Evolutionary conservation across 2,113 vertebrate species (phyloP), one percentile per base, ranked within the genome.

Genomic region (Vireo altiloquus): DNA sequence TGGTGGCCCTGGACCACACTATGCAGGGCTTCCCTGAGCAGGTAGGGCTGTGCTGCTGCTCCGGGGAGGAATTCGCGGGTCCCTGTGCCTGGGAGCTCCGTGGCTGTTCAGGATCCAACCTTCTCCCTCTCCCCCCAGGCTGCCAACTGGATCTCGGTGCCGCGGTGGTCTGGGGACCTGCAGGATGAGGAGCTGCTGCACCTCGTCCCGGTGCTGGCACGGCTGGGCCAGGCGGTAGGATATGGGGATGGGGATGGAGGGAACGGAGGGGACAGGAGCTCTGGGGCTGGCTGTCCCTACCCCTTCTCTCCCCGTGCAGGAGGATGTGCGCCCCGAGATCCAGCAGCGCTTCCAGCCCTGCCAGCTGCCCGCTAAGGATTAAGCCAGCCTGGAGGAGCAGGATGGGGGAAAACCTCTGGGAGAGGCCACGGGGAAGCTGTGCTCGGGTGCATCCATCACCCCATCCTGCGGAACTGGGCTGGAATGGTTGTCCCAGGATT

Each of bases 21-120:
- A 97, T 98, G 17, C 98, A 98, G 91, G 98, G 98, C 6, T 98
- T 98, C 92, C 98, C 98, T 0, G 97, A 98, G 71, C 98, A 98
- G 42, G 98, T 98, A 95, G 10, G 4, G 64, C 59, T 8, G 9
- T 6, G 18, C 8, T 6, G 18, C 44, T 44, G 18, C 44, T 44
- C 18, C 44, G 6, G 40, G 40, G 12, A 42, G 40, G 40, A 42
- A 42, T 42, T 42, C 40, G 11, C 40, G 10, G 39, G 39, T 39
- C 39, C n/a, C n/a, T n/a, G 1, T 31, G 20, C 30, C 59, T 0
- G 1, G 24, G 24, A 37, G 42, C 46, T 6, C 40, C 2, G 3
- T 0, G 7, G 27, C 42, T 1, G 4, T 0, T 3, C 1, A 0
- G 3, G 56, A 24, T 40, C 66, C 57, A 6, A 53, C 0, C 0